Evolutionary conservation across 2,888 invertebrate species (phyloP).

Genomic region (Hirtodrosophila duncani): DNA sequence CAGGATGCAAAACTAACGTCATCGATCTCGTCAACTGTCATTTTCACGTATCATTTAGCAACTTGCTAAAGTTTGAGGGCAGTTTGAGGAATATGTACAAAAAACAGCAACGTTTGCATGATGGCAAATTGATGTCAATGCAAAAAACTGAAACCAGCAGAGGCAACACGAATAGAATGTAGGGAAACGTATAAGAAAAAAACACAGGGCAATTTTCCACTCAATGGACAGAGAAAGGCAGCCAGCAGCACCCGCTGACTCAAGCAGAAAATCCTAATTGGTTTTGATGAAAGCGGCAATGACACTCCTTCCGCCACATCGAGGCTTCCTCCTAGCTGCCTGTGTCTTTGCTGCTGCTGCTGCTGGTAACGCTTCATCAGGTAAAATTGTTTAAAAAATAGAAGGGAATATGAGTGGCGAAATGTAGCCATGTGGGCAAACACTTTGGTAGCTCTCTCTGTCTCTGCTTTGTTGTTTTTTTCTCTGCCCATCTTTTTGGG

Average conservation of each 20-base stretch:
- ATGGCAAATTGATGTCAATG: conserved; percentile 68
- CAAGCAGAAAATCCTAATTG: conserved; percentile 75
- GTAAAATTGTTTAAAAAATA: conserved; percentile 45
- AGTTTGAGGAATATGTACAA: conserved; percentile 16
- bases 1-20: conserved; percentile 70
- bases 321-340: conserved; percentile 12
- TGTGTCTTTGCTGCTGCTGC: conserved; percentile 37
- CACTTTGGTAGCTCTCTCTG: conserved; percentile 52
- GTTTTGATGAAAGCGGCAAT: conserved; percentile 75
- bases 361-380: conserved; percentile 57
- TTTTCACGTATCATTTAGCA: conserved; percentile 78
- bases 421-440: conserved; percentile 68
- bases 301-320: conserved; percentile 36
- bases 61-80: conserved; percentile 53
- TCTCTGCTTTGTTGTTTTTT: conserved; percentile 17
- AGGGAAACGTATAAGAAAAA: conserved; percentile 34
- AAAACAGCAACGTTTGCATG: conserved; percentile 48
- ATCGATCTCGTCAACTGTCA: conserved; percentile 78
- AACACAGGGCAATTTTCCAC: conserved; percentile 60
- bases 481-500: conserved; percentile 21
- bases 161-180: conserved; percentile 10
- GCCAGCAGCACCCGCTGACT: conserved; percentile 42
- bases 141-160: conserved; percentile 15
- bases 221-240: conserved; percentile 37
- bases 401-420: conserved; percentile 44